Evolutionary conservation across 2,888 invertebrate species (phyloP).

Genomic region (Caenorhabditis sp.): DNA sequence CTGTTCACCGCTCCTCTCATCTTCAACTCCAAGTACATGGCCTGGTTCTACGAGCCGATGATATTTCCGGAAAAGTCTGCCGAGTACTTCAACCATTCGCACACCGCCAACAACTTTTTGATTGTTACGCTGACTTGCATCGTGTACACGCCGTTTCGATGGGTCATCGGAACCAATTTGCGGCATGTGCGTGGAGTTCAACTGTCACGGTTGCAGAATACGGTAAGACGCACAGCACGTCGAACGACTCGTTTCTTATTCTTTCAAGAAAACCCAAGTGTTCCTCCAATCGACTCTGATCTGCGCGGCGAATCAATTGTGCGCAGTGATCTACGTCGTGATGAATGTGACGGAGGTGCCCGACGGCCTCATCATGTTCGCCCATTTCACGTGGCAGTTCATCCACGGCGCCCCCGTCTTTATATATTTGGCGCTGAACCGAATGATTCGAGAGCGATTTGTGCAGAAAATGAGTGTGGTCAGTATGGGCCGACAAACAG

Average conservation of each 20-base stretch:
- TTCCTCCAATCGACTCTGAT: constrained; percentile 45
- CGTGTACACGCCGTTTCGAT: constrained; percentile 40
- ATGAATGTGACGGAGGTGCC: constrained; percentile 43
- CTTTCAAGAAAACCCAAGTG: constrained; percentile 39
- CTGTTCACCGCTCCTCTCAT: constrained; percentile 55
- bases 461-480: constrained; percentile 19
- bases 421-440: constrained; percentile 44
- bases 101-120: constrained; percentile 37
- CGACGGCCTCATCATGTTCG: constrained; percentile 43
- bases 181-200: constrained; percentile 4
- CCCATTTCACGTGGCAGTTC: constrained; percentile 49
- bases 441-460: constrained; percentile 35
- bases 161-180: constrained; percentile 30
- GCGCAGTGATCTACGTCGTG: constrained; percentile 40
- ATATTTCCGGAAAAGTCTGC: constrained; percentile 40
- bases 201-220: constrained; percentile 23
- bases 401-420: constrained; percentile 48
- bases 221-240: not conserved
- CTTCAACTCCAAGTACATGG: constrained; percentile 53
- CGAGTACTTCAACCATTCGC: constrained; percentile 40
- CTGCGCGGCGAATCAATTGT: constrained; percentile 25
- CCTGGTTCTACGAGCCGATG: constrained; percentile 61
- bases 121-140: constrained; percentile 30
- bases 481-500: no score
- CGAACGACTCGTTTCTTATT: not conserved